These are phyloP conservation scores for Eubasilissa splendida DNA, from an alignment of 2,888 invertebrate genomes.

Conservation along the genomic window DNA sequence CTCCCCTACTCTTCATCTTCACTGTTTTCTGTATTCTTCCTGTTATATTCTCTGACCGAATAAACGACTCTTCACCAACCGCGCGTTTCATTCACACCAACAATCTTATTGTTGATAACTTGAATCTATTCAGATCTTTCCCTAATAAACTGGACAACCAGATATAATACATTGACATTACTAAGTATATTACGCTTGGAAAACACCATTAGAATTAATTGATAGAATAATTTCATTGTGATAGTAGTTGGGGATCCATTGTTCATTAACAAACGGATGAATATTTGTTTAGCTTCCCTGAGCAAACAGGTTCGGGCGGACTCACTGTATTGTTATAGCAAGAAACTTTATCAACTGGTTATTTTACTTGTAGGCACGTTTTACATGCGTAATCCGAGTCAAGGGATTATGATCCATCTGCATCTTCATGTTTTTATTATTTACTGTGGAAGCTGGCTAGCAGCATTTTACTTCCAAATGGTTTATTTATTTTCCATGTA, in stretches of 20 bases:
- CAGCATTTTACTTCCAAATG: too few species aligned
- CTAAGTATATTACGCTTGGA: constrained; percentile 6
- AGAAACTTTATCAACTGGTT: constrained; percentile 15
- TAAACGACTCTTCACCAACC: too few species aligned
- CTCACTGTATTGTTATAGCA: constrained; percentile 10
- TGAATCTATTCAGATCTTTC: neutral
- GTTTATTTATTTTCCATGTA: too few species aligned
- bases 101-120: too few species aligned
- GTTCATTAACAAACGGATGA: constrained; percentile 33
- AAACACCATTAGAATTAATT: constrained; percentile 9
- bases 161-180: constrained; percentile 2
- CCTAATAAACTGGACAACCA: neutral
- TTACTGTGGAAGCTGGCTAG: too few species aligned
- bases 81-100: too few species aligned
- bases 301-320: constrained; percentile 19
- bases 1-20: too few species aligned
- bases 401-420: neutral
- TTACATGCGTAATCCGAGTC: neutral
- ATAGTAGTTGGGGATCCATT: constrained; percentile 2
- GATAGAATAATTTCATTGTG: constrained; percentile 26
- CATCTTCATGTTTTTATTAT: too few species aligned
- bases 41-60: too few species aligned
- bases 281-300: constrained; percentile 34
- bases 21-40: too few species aligned
- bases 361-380: constrained; percentile 16